Evolutionary conservation across 1,140 invertebrate species (phyloP), one percentile per base, ranked within the genome.

Genomic region (Eumeta japonica): DNA sequence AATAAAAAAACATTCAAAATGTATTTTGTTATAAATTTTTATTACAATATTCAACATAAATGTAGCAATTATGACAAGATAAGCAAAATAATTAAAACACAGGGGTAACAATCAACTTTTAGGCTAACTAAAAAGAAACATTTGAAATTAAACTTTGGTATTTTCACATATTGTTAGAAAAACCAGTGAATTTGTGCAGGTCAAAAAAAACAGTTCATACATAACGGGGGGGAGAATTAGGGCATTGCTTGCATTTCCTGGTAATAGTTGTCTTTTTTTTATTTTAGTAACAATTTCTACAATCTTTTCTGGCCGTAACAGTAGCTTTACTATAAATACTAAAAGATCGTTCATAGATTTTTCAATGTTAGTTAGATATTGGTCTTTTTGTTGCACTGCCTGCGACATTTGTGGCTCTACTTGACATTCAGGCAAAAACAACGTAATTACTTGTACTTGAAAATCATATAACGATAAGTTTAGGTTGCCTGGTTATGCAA

Each of bases 301-400:
- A 31, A 31, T 31, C 29, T 31, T 31, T 31, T 31, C 29, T 31
- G 11, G 29, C 29, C 29, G 29, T 31, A 10, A 31, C 29, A 31
- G 29, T 31, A 31, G 29, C 2, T 31, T 31, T 31, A 15, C 29
- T 31, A 31, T 15, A 12, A 3, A 15, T 31, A 10, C 29, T 31
- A 31, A 31, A 31, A 31, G 29, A 31, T 14, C 29, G 29, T 15
- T 31, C 29, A 4, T 31, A 2, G 29, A 3, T 10, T 31, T 31
- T 14, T 31, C 29, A 31, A 31, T 32, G 16, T 32, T 32, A 16
- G 30, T 32, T 9, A 32, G 3, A 9, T 16, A 2, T 9, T 32
- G 30, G 11, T 32, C 11, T 32, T 32, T 16, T 32, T 15, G 16
- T 32, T 16, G 30, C n/a, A n/a, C n/a, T n/a, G n/a, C n/a, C 14